phyloP scores from a whole-genome alignment of 2,797 vertebrate species.

The Pangasius mekongensis region DNA sequence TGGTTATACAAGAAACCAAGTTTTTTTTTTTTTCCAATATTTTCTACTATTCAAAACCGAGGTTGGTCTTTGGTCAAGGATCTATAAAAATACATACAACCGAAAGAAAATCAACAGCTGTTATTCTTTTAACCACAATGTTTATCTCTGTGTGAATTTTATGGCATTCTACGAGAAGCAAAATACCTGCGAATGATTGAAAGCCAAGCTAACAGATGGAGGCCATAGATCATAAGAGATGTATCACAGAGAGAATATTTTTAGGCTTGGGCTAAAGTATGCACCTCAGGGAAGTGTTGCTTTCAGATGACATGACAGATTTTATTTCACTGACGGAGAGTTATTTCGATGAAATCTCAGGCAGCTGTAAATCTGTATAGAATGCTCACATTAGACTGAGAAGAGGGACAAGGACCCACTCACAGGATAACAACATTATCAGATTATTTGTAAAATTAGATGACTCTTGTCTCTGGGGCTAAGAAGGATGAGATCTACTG shows the following conservation, averaged over 20 bases:
- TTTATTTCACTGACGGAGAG: not conserved
- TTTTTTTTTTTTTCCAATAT: not conserved
- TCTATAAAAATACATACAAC: not conserved
- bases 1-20: not conserved
- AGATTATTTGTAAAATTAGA: not conserved
- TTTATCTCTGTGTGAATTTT: conserved; percentile 13
- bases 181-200: conserved; percentile 19
- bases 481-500: conserved; percentile 7
- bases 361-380: conserved; percentile 4
- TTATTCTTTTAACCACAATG: conserved; percentile 20
- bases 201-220: conserved; percentile 30
- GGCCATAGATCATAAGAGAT: conserved; percentile 29
- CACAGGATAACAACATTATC: not conserved
- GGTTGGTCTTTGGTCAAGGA: not conserved
- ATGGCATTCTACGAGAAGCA: not conserved
- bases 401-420: not conserved
- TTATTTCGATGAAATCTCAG: conserved; percentile 26
- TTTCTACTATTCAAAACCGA: not conserved
- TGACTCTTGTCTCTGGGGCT: not conserved
- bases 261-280: conserved; percentile 39
- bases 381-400: not conserved
- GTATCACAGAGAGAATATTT: conserved; percentile 44
- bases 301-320: conserved; percentile 49
- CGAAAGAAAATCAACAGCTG: not conserved
- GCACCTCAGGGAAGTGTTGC: conserved; percentile 30